Base-by-base conservation (phyloP, 30 jellyfish, hydroid and myxozoan genomes). In the Aurelia aurita complex sp. Pacific region DNA sequence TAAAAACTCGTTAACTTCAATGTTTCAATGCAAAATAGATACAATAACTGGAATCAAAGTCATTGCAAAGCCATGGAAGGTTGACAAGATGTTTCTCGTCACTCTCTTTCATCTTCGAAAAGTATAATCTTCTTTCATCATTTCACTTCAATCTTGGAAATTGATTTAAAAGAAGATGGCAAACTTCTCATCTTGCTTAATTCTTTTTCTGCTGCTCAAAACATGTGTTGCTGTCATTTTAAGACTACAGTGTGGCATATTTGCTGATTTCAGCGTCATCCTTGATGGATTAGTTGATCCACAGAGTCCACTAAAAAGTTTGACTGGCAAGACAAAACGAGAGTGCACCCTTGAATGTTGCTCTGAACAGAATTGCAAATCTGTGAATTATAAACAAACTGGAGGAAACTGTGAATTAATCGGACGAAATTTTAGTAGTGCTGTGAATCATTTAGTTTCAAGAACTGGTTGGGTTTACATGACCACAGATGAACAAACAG, bases 381-480 rank as follows among this genome's bases (percentile, higher is more conserved):
- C 91, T 32, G 68, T 81, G 66, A 81, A 81, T n/a, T 81, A 15
- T 67, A 57, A 81, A 16, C 15, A 32, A 69, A 65, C 4, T 68
- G 77, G 65, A 38, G 91, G 91, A 34, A 69, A 69, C 19, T 81
- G 91, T 40, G 85, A 81, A 42, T 43, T 81, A 40, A 62, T 81
- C 13, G 85, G 69, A 32, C 73, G 91, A 23, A 69, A 63, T 11
- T 35, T 81, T 51, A 51, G 57, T 62, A 23, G 1, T 10, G 60
- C 70, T 18, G 62, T 38, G 54, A 43, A 35, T 10, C 51, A 15
- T 19, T 64, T 74, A 10, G 35, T n/a, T 46, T 10, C 85, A 35
- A 74, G 54, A 53, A 15, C 51, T 38, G 85, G 85, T 40, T 74
- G 85, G 85, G 72, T 54, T 13, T 74, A 74, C 54, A 74, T 74